Base-by-base conservation (phyloP, 2,113 vertebrate species). In the Gasterosteus nipponicus region DNA sequence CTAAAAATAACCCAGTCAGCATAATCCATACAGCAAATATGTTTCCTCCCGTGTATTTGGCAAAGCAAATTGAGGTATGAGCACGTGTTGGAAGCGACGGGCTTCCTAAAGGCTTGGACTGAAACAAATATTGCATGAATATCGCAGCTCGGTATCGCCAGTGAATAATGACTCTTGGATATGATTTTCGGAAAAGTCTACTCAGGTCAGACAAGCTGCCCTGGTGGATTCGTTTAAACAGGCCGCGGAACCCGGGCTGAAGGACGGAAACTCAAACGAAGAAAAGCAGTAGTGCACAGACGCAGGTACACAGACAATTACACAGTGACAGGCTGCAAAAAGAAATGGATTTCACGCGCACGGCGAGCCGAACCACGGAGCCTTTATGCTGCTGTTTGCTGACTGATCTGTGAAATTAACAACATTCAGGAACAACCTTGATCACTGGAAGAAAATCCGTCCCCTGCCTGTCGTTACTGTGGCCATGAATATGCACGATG, bases 351-450 rank as follows among this genome's bases (percentile, higher is more conserved):
- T 81, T 81, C 33, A 53, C 42, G 33, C n/a, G 0, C 9, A 1
- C 42, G 31, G 26, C 26, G 2, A n/a, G 44, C 56, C 64, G 26
- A 51, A 76, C 73, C 64, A 44, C 1, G 38, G 16, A 62, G 65
- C 54, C 68, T 53, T 26, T 39, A 31, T 57, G 35, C 11, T 61
- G 35, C 12, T 41, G 15, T 78, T 71, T 75, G 41, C 18, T 64
- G 75, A 71, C 53, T 75, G 47, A 57, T 59, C 38, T 78, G 67
- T 42, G 39, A 75, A 78, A 67, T 63, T 3, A 64, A 56, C 35
- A 58, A 70, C 41, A 44, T 79, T 79, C 69, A 39, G 58, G 62
- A 64, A 42, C 63, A 79, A 81, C 69, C 60, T 81, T 83, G 77
- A 71, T 63, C 54, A 54, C 56, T 68, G 35, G 46, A 70, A 42